Conservation (phyloP, 2,797 vertebrate species). For the Brotula barbata region DNA sequence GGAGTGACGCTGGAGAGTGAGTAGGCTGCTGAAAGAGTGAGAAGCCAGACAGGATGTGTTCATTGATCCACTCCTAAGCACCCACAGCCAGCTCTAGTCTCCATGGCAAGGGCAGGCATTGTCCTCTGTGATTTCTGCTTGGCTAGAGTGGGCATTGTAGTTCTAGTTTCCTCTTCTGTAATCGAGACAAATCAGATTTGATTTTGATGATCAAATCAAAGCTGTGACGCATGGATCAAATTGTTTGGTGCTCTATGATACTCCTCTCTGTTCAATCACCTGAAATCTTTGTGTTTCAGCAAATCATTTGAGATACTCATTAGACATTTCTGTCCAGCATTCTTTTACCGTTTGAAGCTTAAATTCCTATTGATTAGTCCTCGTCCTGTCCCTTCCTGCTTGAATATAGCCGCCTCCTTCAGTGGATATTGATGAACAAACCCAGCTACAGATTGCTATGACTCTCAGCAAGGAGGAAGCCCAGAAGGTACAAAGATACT, state of each 20-base stretch:
- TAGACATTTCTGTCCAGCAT: constrained; percentile 18
- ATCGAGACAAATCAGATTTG: constrained; percentile 11
- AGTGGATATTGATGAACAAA: constrained; percentile 90
- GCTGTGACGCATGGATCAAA: background rate
- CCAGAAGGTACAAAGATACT: constrained; percentile 74
- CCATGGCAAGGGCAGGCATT: constrained; percentile 40
- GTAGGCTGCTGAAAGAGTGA: constrained; percentile 49
- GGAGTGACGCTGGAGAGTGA: constrained; percentile 28
- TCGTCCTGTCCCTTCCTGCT: constrained; percentile 51
- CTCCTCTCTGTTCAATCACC: constrained; percentile 15
- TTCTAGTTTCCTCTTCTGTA: constrained; percentile 2
- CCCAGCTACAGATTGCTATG: constrained; percentile 92
- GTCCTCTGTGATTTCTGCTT: constrained; percentile 38
- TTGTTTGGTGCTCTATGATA: constrained; percentile 15
- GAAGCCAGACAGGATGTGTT: constrained; percentile 65
- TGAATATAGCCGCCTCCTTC: constrained; percentile 62
- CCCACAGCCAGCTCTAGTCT: constrained; percentile 25
- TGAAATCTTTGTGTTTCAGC: constrained; percentile 14
- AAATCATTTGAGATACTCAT: constrained; percentile 13
- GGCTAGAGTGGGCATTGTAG: constrained; percentile 13
- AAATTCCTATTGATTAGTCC: constrained; percentile 28
- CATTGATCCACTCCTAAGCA: constrained; percentile 67
- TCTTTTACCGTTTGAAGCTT: background rate
- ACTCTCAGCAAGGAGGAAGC: constrained; percentile 80
- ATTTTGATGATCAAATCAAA: constrained; percentile 16